Evolutionary conservation across 2,113 vertebrate genomes (phyloP).

Genomic region (Meles meles): DNA sequence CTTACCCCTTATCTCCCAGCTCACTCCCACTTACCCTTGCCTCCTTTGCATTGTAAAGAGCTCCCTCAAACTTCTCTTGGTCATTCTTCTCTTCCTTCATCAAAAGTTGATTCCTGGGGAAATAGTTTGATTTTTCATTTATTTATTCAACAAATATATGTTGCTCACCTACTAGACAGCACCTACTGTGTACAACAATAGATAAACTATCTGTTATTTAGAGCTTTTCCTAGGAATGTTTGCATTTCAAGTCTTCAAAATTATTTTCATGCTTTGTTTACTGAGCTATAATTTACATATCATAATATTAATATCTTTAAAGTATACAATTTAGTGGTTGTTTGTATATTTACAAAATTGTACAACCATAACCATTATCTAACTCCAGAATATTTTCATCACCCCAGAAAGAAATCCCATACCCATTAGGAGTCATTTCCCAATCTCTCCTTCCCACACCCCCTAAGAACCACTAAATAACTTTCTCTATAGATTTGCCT

Average conservation of each 20-base stretch:
- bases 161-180: neutral
- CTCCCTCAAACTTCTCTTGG: neutral
- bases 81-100: neutral
- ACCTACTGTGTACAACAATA: neutral
- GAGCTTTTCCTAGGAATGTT: neutral
- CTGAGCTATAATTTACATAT: neutral
- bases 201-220: neutral
- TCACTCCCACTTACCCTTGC: accelerated
- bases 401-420: neutral
- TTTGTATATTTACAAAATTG: neutral
- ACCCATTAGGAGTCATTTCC: neutral
- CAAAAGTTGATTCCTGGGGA: neutral
- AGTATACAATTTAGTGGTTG: neutral
- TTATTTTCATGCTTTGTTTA: neutral
- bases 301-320: neutral
- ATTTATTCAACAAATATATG: neutral
- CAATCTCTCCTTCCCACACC: neutral
- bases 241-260: neutral
- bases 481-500: neutral
- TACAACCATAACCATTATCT: neutral
- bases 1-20: neutral
- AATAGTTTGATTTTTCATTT: neutral
- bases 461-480: neutral
- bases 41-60: neutral
- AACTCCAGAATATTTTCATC: neutral